A percentile compares a stretch with the other conserved stretches of the same genome.
phyloP scores from a whole-genome alignment of 2,113 vertebrate species.

The Myrmecobius fasciatus region DNA sequence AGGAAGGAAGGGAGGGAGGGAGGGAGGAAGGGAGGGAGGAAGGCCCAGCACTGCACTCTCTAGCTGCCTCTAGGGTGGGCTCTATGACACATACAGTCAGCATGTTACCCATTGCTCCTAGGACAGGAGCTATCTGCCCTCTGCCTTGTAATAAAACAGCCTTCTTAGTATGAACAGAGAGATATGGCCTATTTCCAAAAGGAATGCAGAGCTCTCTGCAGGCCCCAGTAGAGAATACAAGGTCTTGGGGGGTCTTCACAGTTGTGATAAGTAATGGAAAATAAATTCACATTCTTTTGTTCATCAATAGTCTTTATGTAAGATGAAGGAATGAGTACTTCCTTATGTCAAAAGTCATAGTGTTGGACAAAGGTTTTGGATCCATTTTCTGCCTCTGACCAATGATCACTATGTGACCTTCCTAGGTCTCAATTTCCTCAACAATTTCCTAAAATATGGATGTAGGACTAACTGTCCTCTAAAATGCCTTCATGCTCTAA shows the following conservation, averaged over 20 bases:
- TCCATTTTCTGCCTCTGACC: background rate
- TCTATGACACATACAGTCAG: background rate
- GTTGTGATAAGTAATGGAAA: background rate
- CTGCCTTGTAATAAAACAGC: background rate
- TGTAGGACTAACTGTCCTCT: background rate
- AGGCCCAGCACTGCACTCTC: background rate
- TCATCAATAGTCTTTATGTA: background rate
- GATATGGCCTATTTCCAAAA: background rate
- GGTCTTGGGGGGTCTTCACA: background rate
- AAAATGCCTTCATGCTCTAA: background rate
- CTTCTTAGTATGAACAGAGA: background rate
- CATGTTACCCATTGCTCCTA: background rate
- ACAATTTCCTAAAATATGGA: too few species aligned
- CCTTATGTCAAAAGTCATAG: background rate
- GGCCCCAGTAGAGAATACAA: background rate
- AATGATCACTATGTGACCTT: background rate
- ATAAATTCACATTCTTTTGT: background rate
- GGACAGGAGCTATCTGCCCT: background rate
- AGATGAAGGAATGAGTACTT: too few species aligned
- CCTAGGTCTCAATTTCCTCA: background rate
- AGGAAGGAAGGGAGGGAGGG: too few species aligned
- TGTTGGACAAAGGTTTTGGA: background rate
- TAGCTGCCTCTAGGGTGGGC: background rate
- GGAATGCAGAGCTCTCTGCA: background rate
- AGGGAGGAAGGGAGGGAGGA: too few species aligned